Conservation (phyloP, 1,140 invertebrate genomes). For the Phenacoccus solenopsis region DNA sequence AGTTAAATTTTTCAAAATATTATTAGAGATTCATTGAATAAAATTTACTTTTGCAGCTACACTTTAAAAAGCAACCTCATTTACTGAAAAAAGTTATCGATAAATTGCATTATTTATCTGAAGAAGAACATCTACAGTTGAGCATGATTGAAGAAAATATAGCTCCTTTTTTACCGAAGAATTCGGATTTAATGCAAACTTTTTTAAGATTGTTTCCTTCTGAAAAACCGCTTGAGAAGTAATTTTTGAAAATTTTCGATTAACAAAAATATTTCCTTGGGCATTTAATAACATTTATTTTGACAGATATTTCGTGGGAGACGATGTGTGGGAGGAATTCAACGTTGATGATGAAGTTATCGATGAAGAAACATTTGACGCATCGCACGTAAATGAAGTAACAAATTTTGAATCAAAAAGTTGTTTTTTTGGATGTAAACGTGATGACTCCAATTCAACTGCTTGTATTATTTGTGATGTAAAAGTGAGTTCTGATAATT, state of each 20-base stretch:
- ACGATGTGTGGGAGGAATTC: neutral
- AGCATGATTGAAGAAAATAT: neutral
- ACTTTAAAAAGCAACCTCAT: conserved; percentile 5
- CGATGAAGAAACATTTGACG: neutral
- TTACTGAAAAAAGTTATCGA: neutral
- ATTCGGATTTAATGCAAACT: neutral
- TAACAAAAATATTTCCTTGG: neutral
- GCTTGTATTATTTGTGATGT: neutral
- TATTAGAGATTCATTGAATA: neutral
- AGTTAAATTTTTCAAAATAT: too few relatives aligned
- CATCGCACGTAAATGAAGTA: neutral
- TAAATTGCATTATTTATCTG: neutral
- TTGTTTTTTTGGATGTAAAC: neutral
- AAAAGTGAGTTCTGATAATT: neutral
- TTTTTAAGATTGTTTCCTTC: neutral
- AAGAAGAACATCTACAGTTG: neutral
- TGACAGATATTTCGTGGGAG: neutral
- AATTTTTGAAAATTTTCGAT: neutral
- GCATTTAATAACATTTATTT: neutral
- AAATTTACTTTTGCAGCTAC: neutral
- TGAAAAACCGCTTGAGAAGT: neutral
- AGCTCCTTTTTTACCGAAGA: neutral
- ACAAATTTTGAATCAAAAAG: neutral
- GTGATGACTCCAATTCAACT: neutral
- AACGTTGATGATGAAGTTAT: neutral